Percentiles rank a stretch among this genome's conserved stretches.
phyloP scores from a whole-genome alignment of 2,797 vertebrate genomes.

The Bradypus variegatus region DNA sequence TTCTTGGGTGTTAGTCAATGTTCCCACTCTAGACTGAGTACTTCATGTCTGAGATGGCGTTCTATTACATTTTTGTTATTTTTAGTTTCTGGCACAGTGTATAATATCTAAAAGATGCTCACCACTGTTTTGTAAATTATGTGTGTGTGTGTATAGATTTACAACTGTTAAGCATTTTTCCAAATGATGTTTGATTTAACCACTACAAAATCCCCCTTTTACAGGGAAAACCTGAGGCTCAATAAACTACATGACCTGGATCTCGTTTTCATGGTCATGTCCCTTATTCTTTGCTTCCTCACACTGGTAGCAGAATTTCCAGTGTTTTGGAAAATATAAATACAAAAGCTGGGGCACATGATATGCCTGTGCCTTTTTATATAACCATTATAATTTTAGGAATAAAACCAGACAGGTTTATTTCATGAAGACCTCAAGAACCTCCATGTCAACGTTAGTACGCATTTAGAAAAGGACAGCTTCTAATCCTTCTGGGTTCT shows the following conservation, averaged over 20 bases:
- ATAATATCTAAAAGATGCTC: too few species aligned
- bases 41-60: neutral
- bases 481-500: neutral
- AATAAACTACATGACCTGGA: neutral
- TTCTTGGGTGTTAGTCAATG: neutral
- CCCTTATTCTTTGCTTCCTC: neutral
- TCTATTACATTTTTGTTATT: neutral
- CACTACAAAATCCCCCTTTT: neutral
- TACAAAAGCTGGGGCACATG: neutral
- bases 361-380: too few species aligned
- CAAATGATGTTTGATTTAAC: neutral
- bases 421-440: neutral
- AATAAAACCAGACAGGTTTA: neutral
- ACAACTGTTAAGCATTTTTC: neutral
- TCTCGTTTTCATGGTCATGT: neutral
- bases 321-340: rapidly evolving
- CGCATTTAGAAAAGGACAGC: neutral
- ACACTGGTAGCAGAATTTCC: rapidly evolving
- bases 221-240: too few species aligned
- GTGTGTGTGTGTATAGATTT: rapidly evolving
- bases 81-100: neutral
- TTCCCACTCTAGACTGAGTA: neutral
- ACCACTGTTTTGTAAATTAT: neutral
- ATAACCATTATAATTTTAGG: neutral
- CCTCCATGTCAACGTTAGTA: neutral